A percentile compares a stretch with the other conserved stretches of the same genome.
Evolutionary conservation across 2,113 vertebrate genomes (phyloP).

Genomic region (Pogonocichla stellata): DNA sequence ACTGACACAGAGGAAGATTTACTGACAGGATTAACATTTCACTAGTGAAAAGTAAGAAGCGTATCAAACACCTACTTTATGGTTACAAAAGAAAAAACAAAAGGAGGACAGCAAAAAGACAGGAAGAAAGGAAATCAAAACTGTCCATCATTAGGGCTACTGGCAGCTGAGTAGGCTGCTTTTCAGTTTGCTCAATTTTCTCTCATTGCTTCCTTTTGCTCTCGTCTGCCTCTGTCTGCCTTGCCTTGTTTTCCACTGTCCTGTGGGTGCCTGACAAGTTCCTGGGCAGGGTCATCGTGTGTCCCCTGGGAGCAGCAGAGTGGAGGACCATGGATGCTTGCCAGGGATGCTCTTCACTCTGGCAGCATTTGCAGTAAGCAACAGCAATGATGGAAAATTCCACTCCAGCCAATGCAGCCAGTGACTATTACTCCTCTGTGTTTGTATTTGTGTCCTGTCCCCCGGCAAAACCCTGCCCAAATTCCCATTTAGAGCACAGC

Average conservation of each 20-base stretch:
- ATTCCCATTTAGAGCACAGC: background rate
- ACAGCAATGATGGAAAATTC: slow-evolving; percentile 9
- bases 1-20: background rate
- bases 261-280: background rate
- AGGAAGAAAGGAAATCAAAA: background rate
- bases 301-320: background rate
- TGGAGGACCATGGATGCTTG: background rate
- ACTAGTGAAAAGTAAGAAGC: background rate
- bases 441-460: background rate
- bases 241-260: background rate
- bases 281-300: background rate
- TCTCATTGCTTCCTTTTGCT: background rate
- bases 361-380: background rate
- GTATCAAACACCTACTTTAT: background rate
- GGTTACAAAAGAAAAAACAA: too few species aligned
- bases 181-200: background rate
- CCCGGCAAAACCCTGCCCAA: background rate
- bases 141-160: background rate
- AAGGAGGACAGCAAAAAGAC: background rate
- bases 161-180: background rate
- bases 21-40: background rate
- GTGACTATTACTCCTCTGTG: background rate
- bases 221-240: background rate
- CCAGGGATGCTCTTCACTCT: background rate
- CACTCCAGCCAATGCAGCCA: background rate